Evolutionary conservation across 1,140 invertebrate species (phyloP), one percentile per base, ranked within the genome.

Genomic region (Anagrus nilaparvatae): DNA sequence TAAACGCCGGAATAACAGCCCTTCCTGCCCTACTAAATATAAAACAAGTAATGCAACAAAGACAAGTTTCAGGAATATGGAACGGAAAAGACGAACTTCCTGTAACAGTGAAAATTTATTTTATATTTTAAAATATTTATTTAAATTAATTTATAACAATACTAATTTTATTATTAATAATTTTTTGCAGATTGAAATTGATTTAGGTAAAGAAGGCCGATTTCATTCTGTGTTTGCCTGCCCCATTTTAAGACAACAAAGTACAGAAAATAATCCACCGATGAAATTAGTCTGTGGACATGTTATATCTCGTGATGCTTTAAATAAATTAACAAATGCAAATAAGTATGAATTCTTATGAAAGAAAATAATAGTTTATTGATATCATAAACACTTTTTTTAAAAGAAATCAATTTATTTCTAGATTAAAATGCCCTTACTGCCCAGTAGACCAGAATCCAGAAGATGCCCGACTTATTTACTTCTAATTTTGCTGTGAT

Each of bases 211-310:
- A 47, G 85, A 90, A 34, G 82, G 81, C 50, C 79, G 87, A 50
- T 97, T 93, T 63, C 96, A 99, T 70, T 97, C 93, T 19, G 87
- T 97, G 49, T 99, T 99, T 70, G 94, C 95, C 9, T 99, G 96
- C 69, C 96, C 96, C 12, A 99, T 99, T 56, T 72, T 99, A 33
- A 77, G 93, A 27, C 92, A 97, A 67, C 95, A 98, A 66, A 92
- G 88, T 33, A 91, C 90, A 9, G 92, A 98, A 52, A 78, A 78
- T 46, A 99, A 99, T 76, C 96, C 96, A 40, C 96, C 96, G 12
- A 95, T 98, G 84, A 77, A 90, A 50, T 71, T 99, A 24, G 80
- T 89, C 1, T 99, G 96, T 69, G 96, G 96, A 17, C 95, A 99
- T 72, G 95, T 97, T 29, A 98, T 99, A 49, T 97, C 94, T 2